Evolutionary conservation across 2,888 invertebrate genomes (phyloP).

Genomic region (Nephrotoma flavescens): DNA sequence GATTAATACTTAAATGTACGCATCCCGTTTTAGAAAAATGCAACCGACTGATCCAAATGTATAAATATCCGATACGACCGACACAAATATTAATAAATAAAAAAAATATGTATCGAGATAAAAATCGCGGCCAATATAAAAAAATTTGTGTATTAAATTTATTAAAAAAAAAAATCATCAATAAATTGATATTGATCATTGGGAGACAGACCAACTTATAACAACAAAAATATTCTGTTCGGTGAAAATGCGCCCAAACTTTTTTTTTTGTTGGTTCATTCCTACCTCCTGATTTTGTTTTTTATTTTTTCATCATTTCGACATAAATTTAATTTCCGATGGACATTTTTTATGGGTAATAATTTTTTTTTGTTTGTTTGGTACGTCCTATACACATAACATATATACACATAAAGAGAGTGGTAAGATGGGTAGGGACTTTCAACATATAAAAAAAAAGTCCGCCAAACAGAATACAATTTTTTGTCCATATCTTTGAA

Average conservation of each 20-base stretch:
- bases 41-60: neutral
- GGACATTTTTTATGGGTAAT: constrained; percentile 1
- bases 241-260: neutral
- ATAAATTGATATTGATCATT: neutral
- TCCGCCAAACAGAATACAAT: neutral
- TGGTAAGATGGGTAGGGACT: neutral
- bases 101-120: neutral
- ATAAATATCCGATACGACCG: neutral
- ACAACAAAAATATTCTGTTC: neutral
- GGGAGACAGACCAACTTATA: neutral
- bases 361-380: neutral
- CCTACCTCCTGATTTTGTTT: neutral
- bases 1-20: neutral
- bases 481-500: neutral
- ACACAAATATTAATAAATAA: neutral
- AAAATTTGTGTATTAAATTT: neutral
- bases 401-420: neutral
- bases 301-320: neutral
- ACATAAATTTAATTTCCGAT: constrained; percentile 9
- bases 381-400: neutral
- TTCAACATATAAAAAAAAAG: neutral
- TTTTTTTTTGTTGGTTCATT: neutral
- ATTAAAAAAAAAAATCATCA: neutral
- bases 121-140: neutral
- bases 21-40: neutral